Evolutionary conservation across 2,797 vertebrate species (phyloP), one percentile per base, ranked within the genome.

Genomic region (Propithecus perrieri): DNA sequence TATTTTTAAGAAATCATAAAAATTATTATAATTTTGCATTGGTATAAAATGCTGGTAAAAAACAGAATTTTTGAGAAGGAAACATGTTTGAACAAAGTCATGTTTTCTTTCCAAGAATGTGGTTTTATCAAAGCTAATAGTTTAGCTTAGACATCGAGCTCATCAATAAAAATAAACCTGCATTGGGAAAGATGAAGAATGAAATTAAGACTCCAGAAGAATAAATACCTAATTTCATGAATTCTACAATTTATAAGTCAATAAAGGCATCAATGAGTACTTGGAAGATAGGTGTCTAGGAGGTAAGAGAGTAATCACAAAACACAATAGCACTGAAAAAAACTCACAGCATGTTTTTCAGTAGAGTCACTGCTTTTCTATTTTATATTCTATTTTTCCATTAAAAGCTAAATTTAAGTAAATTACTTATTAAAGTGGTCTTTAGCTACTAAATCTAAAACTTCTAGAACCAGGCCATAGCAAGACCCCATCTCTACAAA

Each of bases 391-490:
- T 33, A 26, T 53, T 65, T 89, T 80, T 30, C 15, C 28, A 91
- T 48, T 78, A 76, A 69, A 95, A 85, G 17, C 26, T 83, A 86
- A 85, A 57, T 71, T 93, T 92, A 89, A 78, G 43, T 79, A 87
- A 79, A 84, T 94, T 85, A 85, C 17, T 53, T 65, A 91, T 84
- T 90, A 71, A 84, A 41, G 53, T 71, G 18, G 28, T 57, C 38
- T 84, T 96, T 89, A 86, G 15, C 24, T 41, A 93, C 18, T 80
- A 85, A 79, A 83, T 90, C 46, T 67, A 95, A 94, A 63, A 48
- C 38, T 84, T 84, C 33, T 33, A 65, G 15, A 7, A 33, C 61
- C 61, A 65, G 17, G 15, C 17, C 15, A 18, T n/a, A 65, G 63
- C 15, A 33, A n/a, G 63, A n/a, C 63, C 7, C 33, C 15, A n/a